Conservation (phyloP, 2,113 vertebrate species). For the Clarias batrachus region DNA sequence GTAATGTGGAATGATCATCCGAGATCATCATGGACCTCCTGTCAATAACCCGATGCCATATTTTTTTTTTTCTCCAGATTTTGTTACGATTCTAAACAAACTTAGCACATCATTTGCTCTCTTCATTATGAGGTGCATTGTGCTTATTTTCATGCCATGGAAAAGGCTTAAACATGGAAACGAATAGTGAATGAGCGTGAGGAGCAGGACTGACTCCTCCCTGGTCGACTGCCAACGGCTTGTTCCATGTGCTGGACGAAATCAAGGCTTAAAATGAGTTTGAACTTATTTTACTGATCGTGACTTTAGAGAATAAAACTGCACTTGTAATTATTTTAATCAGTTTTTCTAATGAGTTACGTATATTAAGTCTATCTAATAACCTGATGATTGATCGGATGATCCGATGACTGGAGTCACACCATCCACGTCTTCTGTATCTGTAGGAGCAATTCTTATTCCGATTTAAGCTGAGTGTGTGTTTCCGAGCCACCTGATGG, state of each 20-base stretch:
- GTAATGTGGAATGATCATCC: too few relatives aligned
- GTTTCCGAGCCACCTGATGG: background rate
- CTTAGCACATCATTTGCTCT: too few relatives aligned
- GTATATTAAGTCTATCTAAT: background rate
- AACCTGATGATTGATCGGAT: too few relatives aligned
- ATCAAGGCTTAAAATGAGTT: background rate
- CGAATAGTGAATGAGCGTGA: constrained; percentile 1
- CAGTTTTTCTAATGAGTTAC: background rate
- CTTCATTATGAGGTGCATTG: background rate
- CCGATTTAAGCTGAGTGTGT: background rate
- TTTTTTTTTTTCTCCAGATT: too few relatives aligned
- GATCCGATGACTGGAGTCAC: background rate
- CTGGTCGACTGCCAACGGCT: background rate
- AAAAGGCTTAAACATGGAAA: background rate
- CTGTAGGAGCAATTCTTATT: background rate
- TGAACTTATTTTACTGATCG: background rate
- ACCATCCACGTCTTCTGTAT: background rate
- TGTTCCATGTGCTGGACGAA: background rate
- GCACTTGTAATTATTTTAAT: background rate
- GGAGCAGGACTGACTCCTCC: constrained; percentile 6
- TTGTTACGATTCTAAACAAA: too few relatives aligned
- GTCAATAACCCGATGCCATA: too few relatives aligned
- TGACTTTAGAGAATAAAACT: background rate
- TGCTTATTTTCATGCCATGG: background rate
- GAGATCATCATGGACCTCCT: too few relatives aligned